These are phyloP conservation scores for Ectemnius cavifrons DNA, from an alignment of 2,888 invertebrate species.

Conservation along the genomic window DNA sequence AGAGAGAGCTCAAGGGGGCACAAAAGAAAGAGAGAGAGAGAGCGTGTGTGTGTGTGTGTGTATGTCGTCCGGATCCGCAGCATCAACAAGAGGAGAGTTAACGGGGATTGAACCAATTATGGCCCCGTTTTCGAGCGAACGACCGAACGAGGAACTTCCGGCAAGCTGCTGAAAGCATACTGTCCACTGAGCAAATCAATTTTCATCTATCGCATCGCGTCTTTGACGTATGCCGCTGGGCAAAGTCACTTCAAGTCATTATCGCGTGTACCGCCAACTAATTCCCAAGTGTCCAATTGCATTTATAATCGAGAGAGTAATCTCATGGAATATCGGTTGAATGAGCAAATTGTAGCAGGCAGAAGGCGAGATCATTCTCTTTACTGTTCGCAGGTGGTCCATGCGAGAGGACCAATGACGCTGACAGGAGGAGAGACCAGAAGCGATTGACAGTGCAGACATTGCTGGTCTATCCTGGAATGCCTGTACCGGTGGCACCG, in stretches of 20 bases:
- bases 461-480: constrained; percentile 49
- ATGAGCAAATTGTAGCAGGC: too few species aligned
- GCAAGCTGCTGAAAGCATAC: constrained; percentile 40
- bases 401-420: constrained; percentile 64
- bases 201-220: constrained; percentile 37
- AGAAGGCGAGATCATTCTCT: background rate
- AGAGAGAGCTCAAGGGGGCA: constrained; percentile 1
- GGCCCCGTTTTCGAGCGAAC: constrained; percentile 57
- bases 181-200: constrained; percentile 39
- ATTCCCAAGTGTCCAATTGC: too few species aligned
- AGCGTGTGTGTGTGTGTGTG: constrained; percentile 19
- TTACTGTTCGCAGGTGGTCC: constrained; percentile 60
- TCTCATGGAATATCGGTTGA: too few species aligned
- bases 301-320: too few species aligned
- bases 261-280: too few species aligned
- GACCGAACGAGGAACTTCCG: constrained; percentile 61
- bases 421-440: constrained; percentile 60
- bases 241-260: background rate
- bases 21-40: background rate
- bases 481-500: constrained; percentile 59
- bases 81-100: constrained; percentile 57
- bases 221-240: constrained; percentile 19
- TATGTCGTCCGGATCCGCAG: constrained; percentile 47
- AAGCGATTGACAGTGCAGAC: constrained; percentile 67
- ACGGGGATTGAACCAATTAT: constrained; percentile 64